Conservation (phyloP, 2,113 vertebrate species). For the Naja naja region DNA sequence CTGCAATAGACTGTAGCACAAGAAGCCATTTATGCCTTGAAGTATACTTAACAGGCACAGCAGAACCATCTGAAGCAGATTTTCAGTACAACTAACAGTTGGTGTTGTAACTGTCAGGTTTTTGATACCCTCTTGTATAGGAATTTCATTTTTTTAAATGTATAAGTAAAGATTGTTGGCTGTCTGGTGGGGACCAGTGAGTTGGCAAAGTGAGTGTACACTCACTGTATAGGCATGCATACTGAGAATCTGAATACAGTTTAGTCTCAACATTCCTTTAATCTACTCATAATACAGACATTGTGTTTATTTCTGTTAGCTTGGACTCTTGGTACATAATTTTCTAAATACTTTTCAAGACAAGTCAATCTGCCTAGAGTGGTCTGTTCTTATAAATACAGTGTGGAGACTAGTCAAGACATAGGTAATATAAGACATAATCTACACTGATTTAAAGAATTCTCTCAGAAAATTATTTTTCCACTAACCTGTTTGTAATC, state of each 20-base stretch:
- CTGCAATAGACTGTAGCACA: background rate
- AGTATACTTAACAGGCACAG: background rate
- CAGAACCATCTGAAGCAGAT: background rate
- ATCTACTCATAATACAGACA: background rate
- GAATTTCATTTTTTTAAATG: background rate
- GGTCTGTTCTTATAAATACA: background rate
- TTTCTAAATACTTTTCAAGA: background rate
- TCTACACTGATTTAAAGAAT: background rate
- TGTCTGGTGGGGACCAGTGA: background rate
- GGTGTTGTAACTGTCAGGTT: background rate
- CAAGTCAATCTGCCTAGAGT: background rate
- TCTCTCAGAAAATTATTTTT: background rate
- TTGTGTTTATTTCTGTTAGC: background rate
- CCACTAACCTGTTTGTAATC: background rate
- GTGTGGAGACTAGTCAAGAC: rapidly evolving
- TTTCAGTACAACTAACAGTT: background rate
- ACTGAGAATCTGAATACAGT: background rate
- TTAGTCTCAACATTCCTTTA: background rate
- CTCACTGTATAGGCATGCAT: background rate
- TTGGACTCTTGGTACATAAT: background rate
- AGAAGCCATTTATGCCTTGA: background rate
- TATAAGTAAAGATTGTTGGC: background rate
- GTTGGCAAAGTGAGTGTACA: background rate
- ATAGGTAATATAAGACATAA: background rate
- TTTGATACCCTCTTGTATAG: background rate